Base-by-base conservation (phyloP, 2,888 invertebrate species). In the Spatulosminthurus flaviceps region DNA sequence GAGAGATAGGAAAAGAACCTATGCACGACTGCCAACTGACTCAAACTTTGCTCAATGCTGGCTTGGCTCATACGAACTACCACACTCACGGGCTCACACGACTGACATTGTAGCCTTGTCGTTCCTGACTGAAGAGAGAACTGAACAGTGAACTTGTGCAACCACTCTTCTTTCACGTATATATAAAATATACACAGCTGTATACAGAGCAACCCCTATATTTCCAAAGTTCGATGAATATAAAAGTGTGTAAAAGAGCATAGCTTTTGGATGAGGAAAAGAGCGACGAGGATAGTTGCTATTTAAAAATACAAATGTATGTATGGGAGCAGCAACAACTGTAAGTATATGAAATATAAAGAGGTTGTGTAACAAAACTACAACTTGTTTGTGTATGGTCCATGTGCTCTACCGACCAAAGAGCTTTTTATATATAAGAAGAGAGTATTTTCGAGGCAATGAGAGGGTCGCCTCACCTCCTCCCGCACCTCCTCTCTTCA, bases 381-480 rank as follows among this genome's bases (percentile, higher is more conserved):
- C 5, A 9, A 34, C 34, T 34, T 34, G 34, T 34, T 34, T 34
- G n/a, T 34, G 34, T 34, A 34, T 34, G 9, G 34, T 34, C 72
- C 72, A 73, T 73, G 72, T 73, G 72, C 72, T 73, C 72, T 73
- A 73, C 72, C 51, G 73, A 73, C 60, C 16, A 51, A 71, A n/a
- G 72, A 51, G 72, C 41, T 34, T 69, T 60, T n/a, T n/a, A n/a
- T n/a, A n/a, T n/a, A n/a, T n/a, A 34, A 34, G 5, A 9, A 34
- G 34, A 34, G 34, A 34, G 34, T 34, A 34, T 34, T 34, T 34
- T 9, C 4, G 16, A 60, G 16, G 21, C n/a, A 60, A 21, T 60
- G 16, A n/a, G 29, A 67, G 43, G 67, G 76, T 76, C 42, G 75
- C 29, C 51, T 73, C 60, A 74, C 75, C 75, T 75, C 76, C 76